Evolutionary conservation across 2,888 invertebrate species (phyloP).

Genomic region (Pycnomerus fuliginosus): DNA sequence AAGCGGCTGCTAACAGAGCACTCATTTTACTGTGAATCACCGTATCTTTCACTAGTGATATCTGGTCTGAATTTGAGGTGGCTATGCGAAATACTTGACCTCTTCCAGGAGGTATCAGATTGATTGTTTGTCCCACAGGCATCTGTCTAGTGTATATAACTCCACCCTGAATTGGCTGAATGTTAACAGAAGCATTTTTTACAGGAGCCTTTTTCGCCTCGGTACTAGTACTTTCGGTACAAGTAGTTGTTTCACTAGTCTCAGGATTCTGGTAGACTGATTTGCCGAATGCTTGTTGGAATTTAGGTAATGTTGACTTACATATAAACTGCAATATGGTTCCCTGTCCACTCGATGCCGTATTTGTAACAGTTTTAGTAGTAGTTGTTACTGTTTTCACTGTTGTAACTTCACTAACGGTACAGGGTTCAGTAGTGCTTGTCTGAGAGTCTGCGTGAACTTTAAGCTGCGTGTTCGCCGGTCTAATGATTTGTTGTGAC

Average conservation of each 20-base stretch:
- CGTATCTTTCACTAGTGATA: conserved; percentile 52
- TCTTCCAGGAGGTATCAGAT: conserved; percentile 55
- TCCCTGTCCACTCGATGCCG: conserved; percentile 39
- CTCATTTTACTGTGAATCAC: conserved; percentile 55
- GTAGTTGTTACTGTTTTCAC: conserved; percentile 30
- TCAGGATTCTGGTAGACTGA: conserved; percentile 59
- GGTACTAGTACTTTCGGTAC: conserved; percentile 25
- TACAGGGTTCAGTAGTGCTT: no score
- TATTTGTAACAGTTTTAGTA: conserved; percentile 29
- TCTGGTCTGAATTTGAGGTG: conserved; percentile 49
- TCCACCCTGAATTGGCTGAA: conserved; percentile 65
- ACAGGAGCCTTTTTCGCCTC: conserved; percentile 47
- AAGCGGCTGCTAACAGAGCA: conserved; percentile 52
- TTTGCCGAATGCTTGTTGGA: conserved; percentile 78
- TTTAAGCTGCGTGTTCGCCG: conserved; percentile 29
- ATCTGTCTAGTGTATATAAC: conserved; percentile 74
- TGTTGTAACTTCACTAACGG: conserved; percentile 8
- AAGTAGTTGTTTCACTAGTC: conserved; percentile 28
- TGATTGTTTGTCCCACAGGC: conserved; percentile 64
- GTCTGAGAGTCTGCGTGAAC: no score
- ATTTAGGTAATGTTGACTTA: conserved; percentile 68
- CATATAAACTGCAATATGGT: conserved; percentile 62
- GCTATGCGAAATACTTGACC: conserved; percentile 52
- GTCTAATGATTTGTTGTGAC: conserved; percentile 49
- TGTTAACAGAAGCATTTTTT: conserved; percentile 57